Evolutionary conservation across 2,888 invertebrate species (phyloP), one percentile per base, ranked within the genome.

Genomic region (Cordylochernes scorpioides): DNA sequence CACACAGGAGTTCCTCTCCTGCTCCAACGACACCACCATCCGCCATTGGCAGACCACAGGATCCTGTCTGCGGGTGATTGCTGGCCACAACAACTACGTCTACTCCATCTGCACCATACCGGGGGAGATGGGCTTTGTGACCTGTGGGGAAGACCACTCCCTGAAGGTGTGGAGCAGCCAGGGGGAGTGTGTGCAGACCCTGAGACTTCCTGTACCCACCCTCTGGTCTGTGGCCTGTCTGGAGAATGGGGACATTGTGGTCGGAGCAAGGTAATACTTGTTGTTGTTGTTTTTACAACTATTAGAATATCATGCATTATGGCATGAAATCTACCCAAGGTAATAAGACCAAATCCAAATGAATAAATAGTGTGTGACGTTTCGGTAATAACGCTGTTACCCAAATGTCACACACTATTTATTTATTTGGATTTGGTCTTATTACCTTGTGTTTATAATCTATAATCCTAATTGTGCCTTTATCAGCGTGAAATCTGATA

Each of bases 1-100:
- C 30, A 51, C 62, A n/a, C 63, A 66, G 21, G 64, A 68, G 24
- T 75, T 97, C 52, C 54, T 88, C 2, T 84, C 86, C 26, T 78
- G 77, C 48, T 68, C 80, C 15, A 97, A 97, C 54, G 94, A 97
- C 59, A 74, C 78, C 0, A 64, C 71, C 1, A 63, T 94, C 25
- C 65, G 70, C 40, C 61, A 69, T 29, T 97, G 94, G 94, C 55
- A 55, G 30, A 64, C 68, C 3, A 63, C 65, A 32, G 82, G 82
- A 15, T 67, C 71, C 42, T 74, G 74, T 47, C 50, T 77, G 5
- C 63, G 66, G 22, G 24, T 35, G 14, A 51, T 47, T 39, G 47
- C 49, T 28, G 51, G 54, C 10, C 55, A 55, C 42, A 46, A 46
- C 5, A 51, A 49, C 42, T 55, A 46, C 38, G 46, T 55, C 2